Base-by-base conservation (phyloP, 2,888 invertebrate species). In the Tetrapedia diversipes region DNA sequence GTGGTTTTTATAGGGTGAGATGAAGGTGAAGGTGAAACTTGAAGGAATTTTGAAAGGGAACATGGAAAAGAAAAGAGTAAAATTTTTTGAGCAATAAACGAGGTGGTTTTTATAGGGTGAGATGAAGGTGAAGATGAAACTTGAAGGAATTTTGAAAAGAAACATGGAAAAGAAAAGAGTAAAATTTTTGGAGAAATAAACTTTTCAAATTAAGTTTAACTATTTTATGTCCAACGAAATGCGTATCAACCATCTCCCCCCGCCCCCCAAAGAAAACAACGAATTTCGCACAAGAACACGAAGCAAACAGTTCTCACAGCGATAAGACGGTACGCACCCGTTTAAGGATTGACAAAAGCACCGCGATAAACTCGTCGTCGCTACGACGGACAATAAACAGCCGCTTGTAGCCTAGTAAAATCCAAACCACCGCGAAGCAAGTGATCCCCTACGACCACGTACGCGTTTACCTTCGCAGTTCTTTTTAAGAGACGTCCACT, bases 341-440 rank as follows among this genome's bases (percentile, higher is more conserved):
- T 16, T 22, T 29, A 16, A 54, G 34, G 22, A 47, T 22, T 1
- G 10, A 2, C 56, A 6, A 39, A 64, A 63, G 10, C 19, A 19
- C 8, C 14, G 49, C 29, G 41, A 41, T 22, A 49, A 34, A 39
- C 37, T 37, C n/a, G 14, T 24, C 37, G 24, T 39, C 16, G 16
- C n/a, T 51, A 19, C 11, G 37, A 39, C 22, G 22, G 32, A 34
- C 53, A 63, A 45, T 64, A 54, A 63, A 63, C 54, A 45, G 29
- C 11, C 64, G 56, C 24, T 65, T 56, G 41, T 14, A 65, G 49
- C 10, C 6, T 41, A 34, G 41, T 60, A 57, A 63, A 74, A 34
- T 41, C 47, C n/a, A 32, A n/a, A 22, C 16, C 51, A 19, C 16
- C 56, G n/a, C n/a, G 27, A 11, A 27, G 41, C 37, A 34, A 32